A percentile compares a stretch with the other conserved stretches of the same genome.
Evolutionary conservation across 23 tunicate genomes (phyloP).

Genomic region (Halocynthia roretzi): DNA sequence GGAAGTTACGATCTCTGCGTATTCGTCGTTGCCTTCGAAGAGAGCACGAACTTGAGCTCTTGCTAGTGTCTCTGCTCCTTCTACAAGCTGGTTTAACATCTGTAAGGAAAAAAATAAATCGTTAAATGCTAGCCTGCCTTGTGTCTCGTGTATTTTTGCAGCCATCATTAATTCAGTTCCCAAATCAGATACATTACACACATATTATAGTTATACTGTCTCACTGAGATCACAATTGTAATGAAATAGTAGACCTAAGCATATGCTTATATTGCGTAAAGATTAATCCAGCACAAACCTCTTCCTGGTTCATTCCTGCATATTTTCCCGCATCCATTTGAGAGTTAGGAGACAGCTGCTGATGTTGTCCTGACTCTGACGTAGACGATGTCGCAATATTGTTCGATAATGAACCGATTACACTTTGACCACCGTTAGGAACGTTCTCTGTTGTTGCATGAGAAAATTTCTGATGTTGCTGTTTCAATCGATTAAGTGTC

Average conservation of each 20-base stretch:
- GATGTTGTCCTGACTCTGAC: slow-evolving; percentile 11
- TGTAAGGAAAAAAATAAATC: not conserved
- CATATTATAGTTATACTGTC: no score
- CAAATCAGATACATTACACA: no score
- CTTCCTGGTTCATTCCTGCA: not conserved
- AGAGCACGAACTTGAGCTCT: slow-evolving; percentile 66
- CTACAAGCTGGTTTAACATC: slow-evolving; percentile 31
- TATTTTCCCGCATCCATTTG: no score
- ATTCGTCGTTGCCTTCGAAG: slow-evolving; percentile 69
- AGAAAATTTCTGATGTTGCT: slow-evolving; percentile 15
- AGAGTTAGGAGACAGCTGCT: not conserved
- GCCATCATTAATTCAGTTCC: no score
- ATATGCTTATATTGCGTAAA: not conserved
- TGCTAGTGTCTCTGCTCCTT: slow-evolving; percentile 44
- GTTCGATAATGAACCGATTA: not conserved
- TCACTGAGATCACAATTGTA: not conserved
- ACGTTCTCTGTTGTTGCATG: not conserved
- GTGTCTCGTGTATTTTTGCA: no score
- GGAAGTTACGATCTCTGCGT: slow-evolving; percentile 28
- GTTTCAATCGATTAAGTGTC: slow-evolving; percentile 63
- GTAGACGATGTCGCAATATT: not conserved
- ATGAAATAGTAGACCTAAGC: not conserved
- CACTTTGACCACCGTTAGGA: slow-evolving; percentile 13
- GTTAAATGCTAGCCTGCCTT: no score
- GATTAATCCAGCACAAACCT: not conserved